Evolutionary conservation across 2,888 invertebrate species (phyloP), one percentile per base, ranked within the genome.

Genomic region (Drosophila dives): DNA sequence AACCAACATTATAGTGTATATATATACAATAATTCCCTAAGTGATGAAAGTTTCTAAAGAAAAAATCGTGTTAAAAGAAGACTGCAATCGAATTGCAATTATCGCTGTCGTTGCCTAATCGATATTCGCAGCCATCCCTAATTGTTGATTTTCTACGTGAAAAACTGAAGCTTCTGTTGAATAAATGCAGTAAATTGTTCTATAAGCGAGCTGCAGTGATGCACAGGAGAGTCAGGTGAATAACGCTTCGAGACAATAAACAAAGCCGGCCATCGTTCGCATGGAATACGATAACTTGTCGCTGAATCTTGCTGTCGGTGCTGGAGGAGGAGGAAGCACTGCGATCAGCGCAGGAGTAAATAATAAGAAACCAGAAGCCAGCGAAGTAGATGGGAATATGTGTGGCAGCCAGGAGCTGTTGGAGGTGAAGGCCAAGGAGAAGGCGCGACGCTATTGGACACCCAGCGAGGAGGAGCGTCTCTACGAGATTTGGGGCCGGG

Each of bases 401-500:
- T 91, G 91, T 12, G 89, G 84, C 23, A 72, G 74, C 5, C 76
- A 74, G 56, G 90, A 91, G 51, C 33, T 72, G 33, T 23, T 70
- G n/a, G 91, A 90, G 40, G 71, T 79, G 2, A 90, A 91, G 54
- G 60, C 74, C 2, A 91, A 91, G 63, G 86, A 88, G 45, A 86
- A 86, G 64, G 75, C 89, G 36, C 90, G 91, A 4, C 90, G 92
- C 40, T 92, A 92, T 59, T 92, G 92, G 92, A 86, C 88, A 60
- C 84, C 92, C 34, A 90, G 86, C 62, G 91, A 91, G 71, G 91
- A 91, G 73, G 90, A 92, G 64, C 85, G 82, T 4, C 89, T 91
- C 58, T 89, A 87, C 64, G 91, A 92, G 68, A 91, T 91, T n/a
- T 91, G 91, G 91, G 91, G 91, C 6, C 83, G 91, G 1, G 91